These are phyloP conservation scores for Diachrysia chrysitis DNA, from an alignment of 2,888 invertebrate species.

Conservation along the genomic window DNA sequence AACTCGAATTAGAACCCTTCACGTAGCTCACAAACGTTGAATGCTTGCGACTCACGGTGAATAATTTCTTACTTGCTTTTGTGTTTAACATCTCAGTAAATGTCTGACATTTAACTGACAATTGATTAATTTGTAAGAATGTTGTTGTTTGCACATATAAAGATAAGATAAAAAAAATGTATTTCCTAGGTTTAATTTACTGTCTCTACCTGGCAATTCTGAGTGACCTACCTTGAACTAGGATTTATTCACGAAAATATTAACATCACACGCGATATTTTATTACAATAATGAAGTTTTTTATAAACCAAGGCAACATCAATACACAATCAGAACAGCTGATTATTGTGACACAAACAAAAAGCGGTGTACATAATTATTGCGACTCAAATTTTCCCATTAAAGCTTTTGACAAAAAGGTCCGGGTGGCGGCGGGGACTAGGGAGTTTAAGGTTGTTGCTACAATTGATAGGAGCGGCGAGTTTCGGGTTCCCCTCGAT, in stretches of 20 bases:
- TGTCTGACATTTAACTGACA: slow-evolving; percentile 65
- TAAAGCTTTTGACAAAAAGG: slow-evolving; percentile 73
- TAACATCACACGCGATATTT: not conserved
- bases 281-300: not conserved
- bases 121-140: slow-evolving; percentile 59
- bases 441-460: slow-evolving; percentile 64
- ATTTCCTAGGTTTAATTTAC: not conserved
- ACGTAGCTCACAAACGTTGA: slow-evolving; percentile 68
- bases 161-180: not conserved
- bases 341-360: slow-evolving; percentile 59
- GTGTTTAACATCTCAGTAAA: slow-evolving; percentile 63
- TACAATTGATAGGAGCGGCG: slow-evolving; percentile 72
- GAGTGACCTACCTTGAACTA: slow-evolving; percentile 4
- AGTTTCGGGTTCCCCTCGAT: slow-evolving; percentile 57
- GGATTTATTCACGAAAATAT: not conserved
- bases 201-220: not conserved
- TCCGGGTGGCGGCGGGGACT: slow-evolving; percentile 62
- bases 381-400: slow-evolving; percentile 67
- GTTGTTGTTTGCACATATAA: slow-evolving; percentile 20
- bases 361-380: slow-evolving; percentile 55
- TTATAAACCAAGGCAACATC: slow-evolving; percentile 12
- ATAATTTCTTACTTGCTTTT: slow-evolving; percentile 70
- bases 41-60: slow-evolving; percentile 66
- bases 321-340: slow-evolving; percentile 61
- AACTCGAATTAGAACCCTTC: slow-evolving; percentile 79